A percentile compares a stretch with the other conserved stretches of the same genome.
These are phyloP conservation scores for Pammene aurita DNA, from an alignment of 2,888 invertebrate genomes.

Conservation along the genomic window DNA sequence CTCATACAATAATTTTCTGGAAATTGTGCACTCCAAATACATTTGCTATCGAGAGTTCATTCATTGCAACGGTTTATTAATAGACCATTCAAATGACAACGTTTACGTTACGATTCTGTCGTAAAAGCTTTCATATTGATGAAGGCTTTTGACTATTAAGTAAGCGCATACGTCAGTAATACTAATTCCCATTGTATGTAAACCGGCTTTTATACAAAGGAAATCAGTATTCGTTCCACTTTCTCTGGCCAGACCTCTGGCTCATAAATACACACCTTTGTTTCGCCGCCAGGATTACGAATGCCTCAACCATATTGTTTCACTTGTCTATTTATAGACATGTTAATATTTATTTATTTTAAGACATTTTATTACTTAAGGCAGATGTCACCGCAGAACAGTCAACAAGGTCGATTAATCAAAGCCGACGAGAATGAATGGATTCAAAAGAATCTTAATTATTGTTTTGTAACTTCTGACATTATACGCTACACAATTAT, in stretches of 20 bases:
- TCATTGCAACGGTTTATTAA: slow-evolving; percentile 8
- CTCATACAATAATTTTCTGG: no score
- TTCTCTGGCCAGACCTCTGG: slow-evolving; percentile 54
- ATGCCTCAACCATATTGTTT: slow-evolving; percentile 36
- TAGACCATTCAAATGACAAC: slow-evolving; percentile 18
- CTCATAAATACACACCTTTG: slow-evolving; percentile 61
- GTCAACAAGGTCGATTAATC: slow-evolving; percentile 7
- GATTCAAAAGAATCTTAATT: background rate
- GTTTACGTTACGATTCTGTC: slow-evolving; percentile 20
- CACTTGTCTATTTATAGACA: slow-evolving; percentile 31
- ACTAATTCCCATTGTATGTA: slow-evolving; percentile 49
- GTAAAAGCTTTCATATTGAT: slow-evolving; percentile 25
- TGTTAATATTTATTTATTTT: slow-evolving; percentile 8
- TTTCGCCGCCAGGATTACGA: slow-evolving; percentile 48
- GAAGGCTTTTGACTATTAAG: slow-evolving; percentile 39
- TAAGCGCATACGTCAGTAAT: slow-evolving; percentile 47
- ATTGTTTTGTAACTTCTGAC: no score
- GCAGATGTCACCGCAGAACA: background rate
- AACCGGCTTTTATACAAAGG: slow-evolving; percentile 58
- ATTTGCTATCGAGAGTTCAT: slow-evolving; percentile 4
- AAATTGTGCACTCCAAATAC: background rate
- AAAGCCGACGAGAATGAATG: background rate
- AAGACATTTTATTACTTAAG: slow-evolving; percentile 3
- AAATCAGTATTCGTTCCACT: slow-evolving; percentile 69
- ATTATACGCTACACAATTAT: no score